Base-by-base conservation (phyloP, 2,113 vertebrate genomes). In the Phyllostomus hastatus region DNA sequence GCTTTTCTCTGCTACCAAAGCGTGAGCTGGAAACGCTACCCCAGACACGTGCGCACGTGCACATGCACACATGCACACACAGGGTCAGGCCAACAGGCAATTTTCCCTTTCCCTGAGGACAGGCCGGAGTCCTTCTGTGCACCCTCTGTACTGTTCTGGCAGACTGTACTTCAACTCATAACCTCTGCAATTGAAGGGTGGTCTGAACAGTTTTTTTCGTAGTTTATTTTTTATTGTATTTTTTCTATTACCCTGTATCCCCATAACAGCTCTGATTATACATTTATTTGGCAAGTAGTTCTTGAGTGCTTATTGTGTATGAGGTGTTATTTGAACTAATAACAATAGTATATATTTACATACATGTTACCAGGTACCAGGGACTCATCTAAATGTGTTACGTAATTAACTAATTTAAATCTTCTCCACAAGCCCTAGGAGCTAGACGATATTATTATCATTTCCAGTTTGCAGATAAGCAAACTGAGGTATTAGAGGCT, bases 1-100 rank as follows among this genome's bases (percentile, higher is more conserved):
- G 26, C 10, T 80, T 95, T 89, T 88, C 35, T 91, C 82, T 43
- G 26, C 50, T 89, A 79, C 80, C 35, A 73, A 64, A 84, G 95
- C 22, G 11, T n/a, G 83, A 69, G 54, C 50, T 81, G 57, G 69
- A 83, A 79, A 43, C 79, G 57, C 57, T 94, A 35, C 16, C 41
- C 46, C 80, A 59, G 90, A 67, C 89, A 78, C 9, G 10, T 33
- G n/a, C 10, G 2, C 38, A 35, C 16, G 14, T 38, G 20, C n/a
- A 2, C 10, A 12, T 4, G 38, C 48, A 46, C 50, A 10, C 43
- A 28, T 15, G 10, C 35, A 11, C 24, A 61, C 17, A 6, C 4
- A 31, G 19, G 24, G 33, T 82, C 48, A 59, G 67, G 35, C 72
- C 66, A 82, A 90, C 67, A 48, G 50, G 9, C 33, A 69, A 54